A percentile compares a stretch with the other conserved stretches of the same genome.
Evolutionary conservation across 1,140 invertebrate genomes (phyloP).

Genomic region (Mya arenaria): DNA sequence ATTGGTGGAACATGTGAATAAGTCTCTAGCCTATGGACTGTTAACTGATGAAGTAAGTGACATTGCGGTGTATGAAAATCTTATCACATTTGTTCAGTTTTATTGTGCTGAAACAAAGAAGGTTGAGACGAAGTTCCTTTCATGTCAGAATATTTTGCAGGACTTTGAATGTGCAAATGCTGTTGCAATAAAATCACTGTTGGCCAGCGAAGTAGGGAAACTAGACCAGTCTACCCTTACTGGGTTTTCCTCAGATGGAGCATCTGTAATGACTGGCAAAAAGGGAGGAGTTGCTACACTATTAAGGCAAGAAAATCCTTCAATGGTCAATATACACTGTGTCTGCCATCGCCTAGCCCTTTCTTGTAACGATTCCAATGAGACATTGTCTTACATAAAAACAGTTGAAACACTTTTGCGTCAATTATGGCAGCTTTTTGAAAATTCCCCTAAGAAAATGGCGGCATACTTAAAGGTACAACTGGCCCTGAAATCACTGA

Average conservation of each 20-base stretch:
- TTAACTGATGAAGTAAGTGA: neutral
- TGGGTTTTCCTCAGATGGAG: constrained; percentile 39
- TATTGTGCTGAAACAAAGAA: neutral
- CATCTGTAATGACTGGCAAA: constrained; percentile 36
- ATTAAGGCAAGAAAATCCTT: constrained; percentile 10
- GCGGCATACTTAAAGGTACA: constrained; percentile 9
- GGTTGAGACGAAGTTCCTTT: neutral
- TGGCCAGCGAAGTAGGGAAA: neutral
- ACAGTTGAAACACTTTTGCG: neutral
- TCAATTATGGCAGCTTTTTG: constrained; percentile 43
- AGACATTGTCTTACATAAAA: constrained; percentile 33
- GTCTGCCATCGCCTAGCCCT: constrained; percentile 48
- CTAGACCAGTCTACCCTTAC: constrained; percentile 10
- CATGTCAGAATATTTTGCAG: neutral
- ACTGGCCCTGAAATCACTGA: neutral
- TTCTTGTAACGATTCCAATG: constrained; percentile 44
- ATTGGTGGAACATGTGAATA: neutral
- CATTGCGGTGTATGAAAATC: neutral
- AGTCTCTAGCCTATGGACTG: neutral
- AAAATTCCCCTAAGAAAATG: constrained; percentile 52
- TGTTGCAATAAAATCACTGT: neutral
- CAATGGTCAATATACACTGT: constrained; percentile 36
- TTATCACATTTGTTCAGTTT: constrained; percentile 1
- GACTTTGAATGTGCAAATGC: neutral
- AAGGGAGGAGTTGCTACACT: constrained; percentile 14